phyloP scores from a whole-genome alignment of 2,113 vertebrate genomes.

The Lates calcarifer region DNA sequence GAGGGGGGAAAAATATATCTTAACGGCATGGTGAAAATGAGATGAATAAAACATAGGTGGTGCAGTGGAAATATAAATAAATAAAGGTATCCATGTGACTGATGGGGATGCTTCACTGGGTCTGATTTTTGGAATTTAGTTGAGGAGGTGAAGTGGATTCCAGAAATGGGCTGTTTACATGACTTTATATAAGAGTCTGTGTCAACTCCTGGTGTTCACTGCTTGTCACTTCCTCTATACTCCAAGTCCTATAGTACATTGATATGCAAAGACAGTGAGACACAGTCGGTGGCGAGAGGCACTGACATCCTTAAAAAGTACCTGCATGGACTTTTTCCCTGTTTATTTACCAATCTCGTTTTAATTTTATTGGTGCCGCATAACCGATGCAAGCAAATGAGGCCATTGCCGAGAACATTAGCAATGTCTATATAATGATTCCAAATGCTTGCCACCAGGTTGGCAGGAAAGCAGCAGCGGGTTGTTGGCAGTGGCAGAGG shows the following conservation, averaged over 20 bases:
- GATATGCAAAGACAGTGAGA: constrained; percentile 21
- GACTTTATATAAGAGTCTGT: constrained; percentile 61
- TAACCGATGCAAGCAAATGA: constrained; percentile 12
- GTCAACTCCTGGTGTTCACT: constrained; percentile 37
- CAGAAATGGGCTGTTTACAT: constrained; percentile 65
- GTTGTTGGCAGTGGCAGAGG: constrained; percentile 27
- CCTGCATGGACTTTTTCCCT: background rate
- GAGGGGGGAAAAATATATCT: background rate
- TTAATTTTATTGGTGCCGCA: background rate
- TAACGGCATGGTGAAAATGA: constrained; percentile 52
- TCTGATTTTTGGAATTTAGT: constrained; percentile 55
- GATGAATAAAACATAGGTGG: constrained; percentile 55
- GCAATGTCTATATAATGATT: constrained; percentile 27
- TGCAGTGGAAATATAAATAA: constrained; percentile 66
- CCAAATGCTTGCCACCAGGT: constrained; percentile 32
- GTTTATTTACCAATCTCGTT: constrained; percentile 6
- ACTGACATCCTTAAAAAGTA: background rate
- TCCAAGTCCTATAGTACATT: constrained; percentile 4
- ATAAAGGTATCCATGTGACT: constrained; percentile 62
- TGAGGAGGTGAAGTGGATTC: constrained; percentile 59
- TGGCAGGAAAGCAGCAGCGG: constrained; percentile 47
- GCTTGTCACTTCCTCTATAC: constrained; percentile 58
- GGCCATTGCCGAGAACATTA: constrained; percentile 25
- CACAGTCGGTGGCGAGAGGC: background rate
- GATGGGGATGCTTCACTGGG: constrained; percentile 47